Percentiles rank a stretch among this genome's conserved stretches.
phyloP scores from a whole-genome alignment of 1,140 invertebrate species.

The Pseudobourletiella spinata region DNA sequence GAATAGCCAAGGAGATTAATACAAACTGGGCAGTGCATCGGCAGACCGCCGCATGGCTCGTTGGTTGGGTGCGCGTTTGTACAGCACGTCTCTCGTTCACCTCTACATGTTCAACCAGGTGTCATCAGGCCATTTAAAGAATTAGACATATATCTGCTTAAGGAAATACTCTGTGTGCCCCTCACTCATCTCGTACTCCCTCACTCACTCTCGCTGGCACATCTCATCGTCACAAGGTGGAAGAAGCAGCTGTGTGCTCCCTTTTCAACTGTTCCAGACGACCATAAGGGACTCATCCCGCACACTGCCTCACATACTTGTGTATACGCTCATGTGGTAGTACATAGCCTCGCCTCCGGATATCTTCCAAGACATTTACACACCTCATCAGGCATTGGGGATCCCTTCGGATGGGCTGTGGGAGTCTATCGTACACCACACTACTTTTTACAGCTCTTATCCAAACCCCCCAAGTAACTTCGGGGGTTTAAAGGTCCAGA shows the following conservation, averaged over 20 bases:
- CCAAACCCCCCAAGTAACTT: neutral
- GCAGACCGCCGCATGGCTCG: neutral
- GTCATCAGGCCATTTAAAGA: constrained; percentile 18
- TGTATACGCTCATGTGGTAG: neutral
- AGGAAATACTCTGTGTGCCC: neutral
- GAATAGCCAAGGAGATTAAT: neutral
- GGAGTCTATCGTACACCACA: too few relatives aligned
- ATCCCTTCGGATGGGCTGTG: neutral
- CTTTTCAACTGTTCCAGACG: neutral
- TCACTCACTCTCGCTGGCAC: too few relatives aligned
- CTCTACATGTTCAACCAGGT: constrained; percentile 10
- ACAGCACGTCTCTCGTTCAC: neutral
- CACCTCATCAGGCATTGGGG: constrained; percentile 18
- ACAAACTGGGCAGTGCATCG: neutral
- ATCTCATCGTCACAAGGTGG: too few relatives aligned
- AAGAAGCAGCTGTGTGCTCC: neutral
- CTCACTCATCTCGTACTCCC: too few relatives aligned
- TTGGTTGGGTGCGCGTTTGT: neutral
- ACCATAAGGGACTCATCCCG: neutral
- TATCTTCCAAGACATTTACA: constrained; percentile 1
- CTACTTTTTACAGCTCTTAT: too few relatives aligned
- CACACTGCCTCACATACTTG: too few relatives aligned
- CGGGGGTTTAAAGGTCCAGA: constrained; percentile 24
- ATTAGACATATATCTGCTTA: constrained; percentile 15
- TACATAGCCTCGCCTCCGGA: neutral